Evolutionary conservation across 2,888 invertebrate species (phyloP), one percentile per base, ranked within the genome.

Genomic region (Epinotia demarniana): DNA sequence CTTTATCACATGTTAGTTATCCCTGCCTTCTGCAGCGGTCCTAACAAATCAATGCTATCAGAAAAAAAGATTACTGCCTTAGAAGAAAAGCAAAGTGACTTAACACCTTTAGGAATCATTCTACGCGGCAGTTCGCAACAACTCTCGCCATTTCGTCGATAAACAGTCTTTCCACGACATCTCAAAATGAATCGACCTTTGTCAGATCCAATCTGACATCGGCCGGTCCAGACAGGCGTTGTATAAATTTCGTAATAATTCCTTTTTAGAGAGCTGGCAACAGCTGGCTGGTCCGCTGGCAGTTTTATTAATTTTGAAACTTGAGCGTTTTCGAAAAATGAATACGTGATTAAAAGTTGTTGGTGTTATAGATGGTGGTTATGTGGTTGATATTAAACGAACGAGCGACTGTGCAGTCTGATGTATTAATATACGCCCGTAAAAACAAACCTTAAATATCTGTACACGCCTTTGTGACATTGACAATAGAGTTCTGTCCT

Each of bases 231-330:
- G 75, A 75, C 70, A 62, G 70, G 27, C 39, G 39, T 71, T 75
- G 75, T 75, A 72, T 72, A 75, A 71, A 75, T 75, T 75, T 66
- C 66, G 61, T 72, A 72, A 75, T 75, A 75, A 75, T 75, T 75
- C 71, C 66, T 55, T 60, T 66, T 62, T 49, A 43, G 64, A 58
- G 43, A 27, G 60, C 55, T 13, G 75, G 75, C 75, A 72, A 61
- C 75, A 75, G 66, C 75, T 75, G 75, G 61, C 71, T 55, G 1
- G 63, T 19, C 62, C 46, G 39, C 66, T 75, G 71, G 71, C 75
- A 75, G 71, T 75, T 72, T 67, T 75, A 75, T 75, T 75, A 75
- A 75, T 75, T 75, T 71, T 62, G 61, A 19, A 67, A 75, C 71
- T 75, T 72, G 18, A 53, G 46, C 33, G 55, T n/a, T 67, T 72